Evolutionary conservation across 1,140 invertebrate species (phyloP).

Genomic region (Meloidogyne floridensis): DNA sequence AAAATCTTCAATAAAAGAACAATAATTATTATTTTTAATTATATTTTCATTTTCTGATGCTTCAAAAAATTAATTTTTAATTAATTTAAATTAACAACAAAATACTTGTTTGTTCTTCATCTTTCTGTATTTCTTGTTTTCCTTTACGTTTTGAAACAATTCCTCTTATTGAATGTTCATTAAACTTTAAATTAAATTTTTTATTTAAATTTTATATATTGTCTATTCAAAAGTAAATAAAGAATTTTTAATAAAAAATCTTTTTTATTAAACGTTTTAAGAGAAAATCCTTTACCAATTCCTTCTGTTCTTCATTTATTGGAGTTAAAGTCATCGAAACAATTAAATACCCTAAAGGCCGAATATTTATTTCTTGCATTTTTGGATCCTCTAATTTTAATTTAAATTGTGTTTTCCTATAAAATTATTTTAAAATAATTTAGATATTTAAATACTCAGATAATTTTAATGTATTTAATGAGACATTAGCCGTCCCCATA

Average conservation of each 20-base stretch:
- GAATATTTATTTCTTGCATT: slow-evolving; percentile 3
- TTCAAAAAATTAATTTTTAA: too few species aligned
- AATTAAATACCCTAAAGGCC: slow-evolving; percentile 24
- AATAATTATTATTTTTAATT: too few species aligned
- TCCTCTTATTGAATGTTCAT: slow-evolving; percentile 49
- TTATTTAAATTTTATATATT: background rate
- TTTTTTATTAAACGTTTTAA: too few species aligned
- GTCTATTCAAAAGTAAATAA: too few species aligned
- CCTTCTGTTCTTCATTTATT: slow-evolving; percentile 76
- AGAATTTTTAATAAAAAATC: too few species aligned
- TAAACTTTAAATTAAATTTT: slow-evolving; percentile 47
- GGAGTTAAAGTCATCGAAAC: slow-evolving; percentile 30
- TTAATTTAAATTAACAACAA: too few species aligned
- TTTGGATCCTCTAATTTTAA: slow-evolving; percentile 10
- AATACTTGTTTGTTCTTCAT: background rate
- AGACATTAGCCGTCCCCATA: slow-evolving; percentile 86
- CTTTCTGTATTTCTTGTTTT: slow-evolving; percentile 46
- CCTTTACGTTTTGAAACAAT: slow-evolving; percentile 48
- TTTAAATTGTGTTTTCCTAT: slow-evolving; percentile 19
- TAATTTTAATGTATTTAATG: slow-evolving; percentile 81
- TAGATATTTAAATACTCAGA: slow-evolving; percentile 71
- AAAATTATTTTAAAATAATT: slow-evolving; percentile 1
- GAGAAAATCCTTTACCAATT: slow-evolving; percentile 74
- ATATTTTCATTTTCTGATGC: too few species aligned
- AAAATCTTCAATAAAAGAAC: too few species aligned